Conservation (phyloP, 2,888 invertebrate genomes). For the Argynnis bischoffii region DNA sequence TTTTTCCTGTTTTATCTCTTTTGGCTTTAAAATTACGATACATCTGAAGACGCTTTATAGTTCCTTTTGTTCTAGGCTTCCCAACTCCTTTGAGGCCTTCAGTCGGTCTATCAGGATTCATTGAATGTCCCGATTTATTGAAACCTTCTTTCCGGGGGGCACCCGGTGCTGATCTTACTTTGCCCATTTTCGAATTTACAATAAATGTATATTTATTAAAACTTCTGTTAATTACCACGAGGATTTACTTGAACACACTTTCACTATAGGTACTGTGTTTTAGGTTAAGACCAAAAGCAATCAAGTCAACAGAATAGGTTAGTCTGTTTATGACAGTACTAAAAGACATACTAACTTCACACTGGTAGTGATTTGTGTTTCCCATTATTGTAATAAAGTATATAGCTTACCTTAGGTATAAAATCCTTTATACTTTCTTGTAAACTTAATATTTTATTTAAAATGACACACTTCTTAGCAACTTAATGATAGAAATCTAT, state of each 20-base stretch:
- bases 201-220: neutral
- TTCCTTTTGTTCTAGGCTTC: conserved; percentile 93
- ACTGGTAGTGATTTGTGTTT: conserved; percentile 11
- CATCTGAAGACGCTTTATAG: conserved; percentile 98
- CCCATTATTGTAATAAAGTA: neutral
- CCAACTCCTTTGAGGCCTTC: conserved; percentile 92
- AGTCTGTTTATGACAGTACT: neutral
- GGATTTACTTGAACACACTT: neutral
- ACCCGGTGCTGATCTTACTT: conserved; percentile 87
- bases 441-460: neutral
- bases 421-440: neutral
- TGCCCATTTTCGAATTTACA: conserved; percentile 84
- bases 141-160: conserved; percentile 92
- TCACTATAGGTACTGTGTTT: conserved; percentile 2
- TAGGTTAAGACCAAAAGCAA: conserved; percentile 9
- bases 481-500: neutral
- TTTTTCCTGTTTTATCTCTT: conserved; percentile 93
- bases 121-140: conserved; percentile 93
- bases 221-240: conserved; percentile 17
- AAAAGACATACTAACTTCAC: conserved; percentile 16
- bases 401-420: conserved; percentile 10
- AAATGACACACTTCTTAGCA: neutral
- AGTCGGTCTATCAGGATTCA: conserved; percentile 94
- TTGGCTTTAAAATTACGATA: conserved; percentile 98
- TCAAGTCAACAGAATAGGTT: neutral